These are phyloP conservation scores for Phenganax subtilis DNA, from an alignment of 92 coral and sea anemone species.

Conservation along the genomic window DNA sequence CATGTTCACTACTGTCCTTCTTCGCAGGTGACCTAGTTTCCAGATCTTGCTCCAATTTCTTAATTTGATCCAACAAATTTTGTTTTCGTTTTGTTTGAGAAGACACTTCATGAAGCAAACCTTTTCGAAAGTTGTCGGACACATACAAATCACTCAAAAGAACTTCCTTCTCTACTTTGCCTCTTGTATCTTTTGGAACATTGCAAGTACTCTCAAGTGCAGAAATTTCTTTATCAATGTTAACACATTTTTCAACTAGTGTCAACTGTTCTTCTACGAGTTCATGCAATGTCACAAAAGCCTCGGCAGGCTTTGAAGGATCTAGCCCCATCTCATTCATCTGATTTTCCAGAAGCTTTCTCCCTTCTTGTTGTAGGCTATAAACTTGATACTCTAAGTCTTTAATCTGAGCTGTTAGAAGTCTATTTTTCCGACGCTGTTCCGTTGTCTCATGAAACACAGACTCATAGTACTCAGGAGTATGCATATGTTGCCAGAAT, in stretches of 20 bases:
- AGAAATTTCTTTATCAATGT: constrained; percentile 9
- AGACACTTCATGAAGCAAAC: constrained; percentile 56
- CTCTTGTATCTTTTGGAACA: background rate
- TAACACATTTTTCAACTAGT: constrained; percentile 26
- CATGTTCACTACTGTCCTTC: background rate
- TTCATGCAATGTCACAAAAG: constrained; percentile 35
- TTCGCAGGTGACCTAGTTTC: constrained; percentile 18
- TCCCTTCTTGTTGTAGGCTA: constrained; percentile 78
- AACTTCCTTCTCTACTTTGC: constrained; percentile 16
- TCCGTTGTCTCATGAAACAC: constrained; percentile 62
- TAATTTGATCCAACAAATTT: constrained; percentile 67
- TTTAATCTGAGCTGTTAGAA: constrained; percentile 56
- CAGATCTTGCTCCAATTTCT: constrained; percentile 61
- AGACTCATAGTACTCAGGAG: constrained; percentile 65
- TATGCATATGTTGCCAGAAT: constrained; percentile 75
- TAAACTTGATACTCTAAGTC: constrained; percentile 67
- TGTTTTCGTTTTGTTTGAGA: constrained; percentile 58
- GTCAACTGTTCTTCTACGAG: constrained; percentile 29
- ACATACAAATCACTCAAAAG: background rate
- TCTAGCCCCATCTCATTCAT: constrained; percentile 69
- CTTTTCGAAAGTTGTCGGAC: constrained; percentile 50
- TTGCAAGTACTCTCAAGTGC: constrained; percentile 1
- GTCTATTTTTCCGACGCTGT: constrained; percentile 69
- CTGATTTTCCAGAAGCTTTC: constrained; percentile 56
- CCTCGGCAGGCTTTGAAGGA: constrained; percentile 35